Base-by-base conservation (phyloP, 2,888 invertebrate species). In the Noctua janthe region DNA sequence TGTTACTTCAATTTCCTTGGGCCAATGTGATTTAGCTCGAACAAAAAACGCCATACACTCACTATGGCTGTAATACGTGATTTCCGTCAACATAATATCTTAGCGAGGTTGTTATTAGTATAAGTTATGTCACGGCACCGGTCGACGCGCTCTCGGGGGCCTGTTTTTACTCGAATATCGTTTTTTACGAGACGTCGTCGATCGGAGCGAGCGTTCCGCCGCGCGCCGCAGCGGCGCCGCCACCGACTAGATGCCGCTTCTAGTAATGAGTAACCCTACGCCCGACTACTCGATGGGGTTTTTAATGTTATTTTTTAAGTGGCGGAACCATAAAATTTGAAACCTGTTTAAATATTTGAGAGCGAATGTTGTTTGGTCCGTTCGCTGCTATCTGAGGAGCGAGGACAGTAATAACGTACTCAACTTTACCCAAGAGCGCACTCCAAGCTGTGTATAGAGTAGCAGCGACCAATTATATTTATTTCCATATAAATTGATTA, bases 51-150 rank as follows among this genome's bases (percentile, higher is more conserved):
- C 43, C 59, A 79, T 84, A 73, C 80, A 66, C 47, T 80, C 72
- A 39, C 72, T 64, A 79, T 83, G 80, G 59, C 85, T 82, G 86
- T 89, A 90, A 89, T 90, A 90, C 90, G 91, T 91, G 91, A 90
- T 93, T 93, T 94, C 94, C 94, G 93, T 91, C 91, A 93, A 92
- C 92, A 91, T 91, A 43, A 43, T 43, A 91, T 91, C 91, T 91
- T 89, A 82, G 85, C 80, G 86, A 78, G 78, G 78, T 82, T 74
- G 88, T 87, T 91, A 88, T 91, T 91, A 89, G 84, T 89, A 76
- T 88, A 88, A 90, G 88, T 92, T 90, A 91, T 90, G 91, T 91
- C 89, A 88, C 86, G 89, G 76, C 76, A 86, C 84, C 83, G 81
- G 84, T 80, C 81, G 83, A 78, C 89, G 92, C 91, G 92, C 91